phyloP scores from a whole-genome alignment of 2,888 invertebrate genomes.

The Portevinia maculata region DNA sequence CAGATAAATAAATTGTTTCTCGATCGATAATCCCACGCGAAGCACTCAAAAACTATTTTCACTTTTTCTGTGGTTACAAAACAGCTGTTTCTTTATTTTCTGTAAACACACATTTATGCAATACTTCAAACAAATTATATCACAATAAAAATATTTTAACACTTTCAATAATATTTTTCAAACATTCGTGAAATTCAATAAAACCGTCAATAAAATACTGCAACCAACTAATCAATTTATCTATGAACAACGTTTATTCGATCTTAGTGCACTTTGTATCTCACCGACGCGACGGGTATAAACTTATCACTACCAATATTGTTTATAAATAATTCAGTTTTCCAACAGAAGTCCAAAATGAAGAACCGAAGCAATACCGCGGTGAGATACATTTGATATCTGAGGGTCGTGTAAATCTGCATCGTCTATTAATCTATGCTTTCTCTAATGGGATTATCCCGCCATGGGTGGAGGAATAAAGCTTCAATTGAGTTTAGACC shows the following conservation, averaged over 20 bases:
- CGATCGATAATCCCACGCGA: constrained; percentile 11
- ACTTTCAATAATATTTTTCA: not conserved
- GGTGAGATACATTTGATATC: constrained; percentile 50
- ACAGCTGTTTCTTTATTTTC: not conserved
- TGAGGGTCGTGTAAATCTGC: constrained; percentile 45
- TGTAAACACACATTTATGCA: constrained; percentile 27
- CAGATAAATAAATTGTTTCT: constrained; percentile 16
- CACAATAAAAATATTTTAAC: too few relatives aligned
- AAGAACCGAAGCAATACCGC: constrained; percentile 39
- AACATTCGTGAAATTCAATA: constrained; percentile 2
- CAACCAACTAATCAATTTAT: not conserved
- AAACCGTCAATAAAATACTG: constrained; percentile 18
- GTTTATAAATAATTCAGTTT: constrained; percentile 30
- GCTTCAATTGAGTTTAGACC: constrained; percentile 59
- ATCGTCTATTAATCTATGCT: constrained; percentile 14
- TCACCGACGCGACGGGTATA: constrained; percentile 17
- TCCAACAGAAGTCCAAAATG: constrained; percentile 20
- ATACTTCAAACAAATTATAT: constrained; percentile 29
- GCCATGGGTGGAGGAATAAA: constrained; percentile 22
- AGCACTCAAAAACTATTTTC: constrained; percentile 10
- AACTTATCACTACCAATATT: not conserved
- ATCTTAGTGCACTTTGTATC: constrained; percentile 39
- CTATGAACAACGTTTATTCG: constrained; percentile 15
- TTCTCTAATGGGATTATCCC: constrained; percentile 34
- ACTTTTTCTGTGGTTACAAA: constrained; percentile 3